phyloP scores from a whole-genome alignment of 2,113 vertebrate species.

The Oryzias javanicus region DNA sequence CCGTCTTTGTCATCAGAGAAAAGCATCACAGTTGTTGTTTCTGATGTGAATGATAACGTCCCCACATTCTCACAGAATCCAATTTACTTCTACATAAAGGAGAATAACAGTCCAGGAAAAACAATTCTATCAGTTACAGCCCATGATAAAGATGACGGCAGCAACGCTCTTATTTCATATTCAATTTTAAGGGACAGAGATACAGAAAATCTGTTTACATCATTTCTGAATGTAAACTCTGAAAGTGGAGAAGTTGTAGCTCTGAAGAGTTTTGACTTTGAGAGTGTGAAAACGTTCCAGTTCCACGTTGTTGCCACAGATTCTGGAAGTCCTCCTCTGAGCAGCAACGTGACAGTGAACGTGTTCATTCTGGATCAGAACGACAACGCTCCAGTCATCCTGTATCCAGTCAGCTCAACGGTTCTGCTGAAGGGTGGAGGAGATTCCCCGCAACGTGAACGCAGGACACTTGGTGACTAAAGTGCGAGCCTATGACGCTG shows the following conservation, averaged over 20 bases:
- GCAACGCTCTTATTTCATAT: constrained; percentile 56
- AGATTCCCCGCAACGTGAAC: constrained; percentile 17
- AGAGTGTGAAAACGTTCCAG: constrained; percentile 44
- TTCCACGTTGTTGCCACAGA: constrained; percentile 43
- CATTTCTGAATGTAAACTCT: constrained; percentile 52
- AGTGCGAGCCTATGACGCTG: neutral
- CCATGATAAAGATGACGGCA: constrained; percentile 44
- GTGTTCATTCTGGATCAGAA: constrained; percentile 17
- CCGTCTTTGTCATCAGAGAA: constrained; percentile 46
- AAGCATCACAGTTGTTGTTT: constrained; percentile 39
- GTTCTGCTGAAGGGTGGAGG: constrained; percentile 16
- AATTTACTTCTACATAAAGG: constrained; percentile 52
- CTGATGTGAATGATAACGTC: constrained; percentile 66
- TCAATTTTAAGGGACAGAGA: constrained; percentile 9
- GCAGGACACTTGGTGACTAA: constrained; percentile 2
- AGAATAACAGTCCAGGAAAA: constrained; percentile 53
- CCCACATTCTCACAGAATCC: constrained; percentile 53
- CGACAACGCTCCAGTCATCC: constrained; percentile 13
- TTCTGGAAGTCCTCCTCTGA: neutral
- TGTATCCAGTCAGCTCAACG: constrained; percentile 15
- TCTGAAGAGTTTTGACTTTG: constrained; percentile 56
- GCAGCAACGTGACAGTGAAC: constrained; percentile 13
- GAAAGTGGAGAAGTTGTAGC: constrained; percentile 54
- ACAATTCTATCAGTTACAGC: constrained; percentile 55
- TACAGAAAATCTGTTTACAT: neutral